Conservation (phyloP, 2,113 vertebrate species). For the Struthidea cinerea region DNA sequence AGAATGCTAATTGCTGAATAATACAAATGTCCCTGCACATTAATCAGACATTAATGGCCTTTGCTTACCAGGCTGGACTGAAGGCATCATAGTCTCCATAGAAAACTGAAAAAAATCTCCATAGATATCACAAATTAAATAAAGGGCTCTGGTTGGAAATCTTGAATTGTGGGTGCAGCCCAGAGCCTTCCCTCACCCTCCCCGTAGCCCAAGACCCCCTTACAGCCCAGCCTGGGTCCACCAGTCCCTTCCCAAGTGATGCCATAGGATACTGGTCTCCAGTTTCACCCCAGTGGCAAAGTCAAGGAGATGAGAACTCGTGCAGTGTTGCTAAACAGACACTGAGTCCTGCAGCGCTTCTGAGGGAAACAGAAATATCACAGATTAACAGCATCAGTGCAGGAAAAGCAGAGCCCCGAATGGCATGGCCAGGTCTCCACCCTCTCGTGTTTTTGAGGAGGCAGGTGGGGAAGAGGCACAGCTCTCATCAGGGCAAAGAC, state of each 20-base stretch:
- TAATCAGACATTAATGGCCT: neutral
- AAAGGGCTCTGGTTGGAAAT: neutral
- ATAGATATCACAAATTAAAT: neutral
- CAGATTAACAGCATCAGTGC: neutral
- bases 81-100: constrained; percentile 2
- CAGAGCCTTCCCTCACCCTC: neutral
- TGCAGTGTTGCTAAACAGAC: neutral
- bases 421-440: accelerated
- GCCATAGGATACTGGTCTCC: accelerated
- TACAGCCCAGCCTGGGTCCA: neutral
- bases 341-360: accelerated
- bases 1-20: neutral
- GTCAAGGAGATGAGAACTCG: neutral
- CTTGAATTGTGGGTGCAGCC: neutral
- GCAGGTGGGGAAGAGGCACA: neutral
- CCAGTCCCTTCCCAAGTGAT: neutral
- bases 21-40: neutral
- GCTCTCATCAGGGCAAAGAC: neutral
- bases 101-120: constrained; percentile 1
- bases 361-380: neutral
- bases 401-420: neutral
- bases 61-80: neutral
- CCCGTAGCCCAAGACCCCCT: neutral
- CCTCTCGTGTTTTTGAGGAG: neutral
- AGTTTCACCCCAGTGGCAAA: neutral